These are phyloP conservation scores for Pterophyllum scalare DNA, from an alignment of 2,113 vertebrate species.

Conservation along the genomic window DNA sequence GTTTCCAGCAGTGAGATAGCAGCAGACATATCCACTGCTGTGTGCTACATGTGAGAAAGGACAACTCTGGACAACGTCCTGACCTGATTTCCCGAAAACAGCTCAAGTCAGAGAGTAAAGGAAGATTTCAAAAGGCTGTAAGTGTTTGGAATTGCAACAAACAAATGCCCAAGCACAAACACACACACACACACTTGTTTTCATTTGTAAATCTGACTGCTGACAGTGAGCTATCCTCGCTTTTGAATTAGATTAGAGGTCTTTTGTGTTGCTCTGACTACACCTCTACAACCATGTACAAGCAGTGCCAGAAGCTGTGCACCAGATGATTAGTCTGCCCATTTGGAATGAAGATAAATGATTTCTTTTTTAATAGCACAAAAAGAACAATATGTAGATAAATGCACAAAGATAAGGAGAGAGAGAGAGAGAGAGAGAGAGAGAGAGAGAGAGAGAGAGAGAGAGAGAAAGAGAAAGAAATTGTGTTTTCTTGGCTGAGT, in stretches of 20 bases:
- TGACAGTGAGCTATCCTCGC: constrained; percentile 26
- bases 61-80: not conserved
- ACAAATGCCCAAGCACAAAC: not conserved
- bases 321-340: constrained; percentile 44
- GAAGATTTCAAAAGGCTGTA: not conserved
- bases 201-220: constrained; percentile 28
- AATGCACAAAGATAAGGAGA: not conserved
- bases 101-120: not conserved
- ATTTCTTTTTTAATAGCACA: constrained; percentile 24
- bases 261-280: constrained; percentile 38
- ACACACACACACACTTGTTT: not conserved
- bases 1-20: not conserved
- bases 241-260: constrained; percentile 40
- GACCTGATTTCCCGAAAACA: not conserved
- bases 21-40: not conserved
- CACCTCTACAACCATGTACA: constrained; percentile 22
- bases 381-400: constrained; percentile 4
- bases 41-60: constrained; percentile 1
- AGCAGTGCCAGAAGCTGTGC: constrained; percentile 31
- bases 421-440: not conserved
- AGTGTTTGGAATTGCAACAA: not conserved
- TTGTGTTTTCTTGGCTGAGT: constrained; percentile 52
- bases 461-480: not conserved
- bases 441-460: not conserved
- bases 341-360: constrained; percentile 49